Evolutionary conservation across 30 jellyfish, hydroid and myxozoan species (phyloP), one percentile per base, ranked within the genome.

Genomic region (Phacellophora camtschatica): DNA sequence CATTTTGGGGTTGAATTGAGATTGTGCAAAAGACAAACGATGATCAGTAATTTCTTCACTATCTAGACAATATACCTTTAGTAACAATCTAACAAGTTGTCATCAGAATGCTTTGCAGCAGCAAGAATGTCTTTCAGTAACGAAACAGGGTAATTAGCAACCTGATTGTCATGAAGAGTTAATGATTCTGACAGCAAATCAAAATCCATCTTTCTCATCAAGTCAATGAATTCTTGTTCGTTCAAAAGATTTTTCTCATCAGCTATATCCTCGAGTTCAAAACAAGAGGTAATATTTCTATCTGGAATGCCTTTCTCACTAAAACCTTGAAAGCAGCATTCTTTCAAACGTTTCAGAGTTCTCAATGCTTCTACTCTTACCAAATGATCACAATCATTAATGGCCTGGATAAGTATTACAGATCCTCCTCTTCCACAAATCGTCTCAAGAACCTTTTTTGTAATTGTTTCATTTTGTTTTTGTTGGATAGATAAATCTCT

Each of bases 341-440:
- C 27, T 28, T 20, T 16, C 2, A 73, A 18, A 37, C 28, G 33
- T 33, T 34, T 16, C 0, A 73, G 63, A 1, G 86, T 73, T 20
- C 33, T 31, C 15, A 51, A 35, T 0, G 91, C 78, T 4, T 45
- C 74, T 12, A 64, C 83, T 20, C 91, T 19, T 6, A 80, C 91
- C 24, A 80, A 32, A 6, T 65, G 81, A 51, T 80, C 91, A 22
- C 91, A 80, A 42, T 80, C 91, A 41, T 80, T 48, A 12, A 80
- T 28, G 27, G 82, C 56, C 11, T 30, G n/a, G 34, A 80, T 57
- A 48, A 80, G 61, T 49, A 63, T 80, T 20, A 39, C 8, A 20
- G 84, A 33, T 13, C 91, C 91, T 8, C 68, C 61, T 33, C 23
- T 27, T 39, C 9, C 22, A 27, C 74, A 77, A 9, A 37, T 28